Conservation (phyloP, 2,113 vertebrate genomes). For the Pachypanchax playfairii region DNA sequence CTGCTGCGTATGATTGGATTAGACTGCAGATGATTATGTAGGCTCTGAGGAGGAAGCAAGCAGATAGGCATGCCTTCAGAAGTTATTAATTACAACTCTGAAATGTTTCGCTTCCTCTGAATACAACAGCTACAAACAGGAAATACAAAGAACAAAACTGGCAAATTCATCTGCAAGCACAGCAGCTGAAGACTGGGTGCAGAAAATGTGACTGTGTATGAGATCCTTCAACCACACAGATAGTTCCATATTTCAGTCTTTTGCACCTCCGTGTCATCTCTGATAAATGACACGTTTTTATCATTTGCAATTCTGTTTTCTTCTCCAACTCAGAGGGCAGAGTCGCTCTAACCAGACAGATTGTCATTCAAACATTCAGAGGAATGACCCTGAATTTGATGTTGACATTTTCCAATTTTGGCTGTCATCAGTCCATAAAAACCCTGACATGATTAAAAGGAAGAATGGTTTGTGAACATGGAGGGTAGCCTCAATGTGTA, state of each 20-base stretch:
- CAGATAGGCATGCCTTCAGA: constrained; percentile 45
- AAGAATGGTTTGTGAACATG: background rate
- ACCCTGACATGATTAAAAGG: constrained; percentile 8
- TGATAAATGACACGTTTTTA: constrained; percentile 21
- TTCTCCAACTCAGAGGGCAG: background rate
- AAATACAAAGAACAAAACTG: constrained; percentile 1
- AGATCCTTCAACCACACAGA: background rate
- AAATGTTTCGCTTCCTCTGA: constrained; percentile 26
- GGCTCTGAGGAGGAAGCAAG: constrained; percentile 28
- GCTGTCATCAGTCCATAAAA: background rate
- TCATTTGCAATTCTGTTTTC: constrained; percentile 19
- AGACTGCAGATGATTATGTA: constrained; percentile 56
- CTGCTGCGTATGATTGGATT: constrained; percentile 47
- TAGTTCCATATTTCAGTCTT: constrained; percentile 16
- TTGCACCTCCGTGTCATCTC: constrained; percentile 4
- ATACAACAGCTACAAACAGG: constrained; percentile 12
- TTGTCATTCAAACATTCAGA: constrained; percentile 4
- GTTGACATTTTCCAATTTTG: constrained; percentile 14
- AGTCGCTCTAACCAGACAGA: constrained; percentile 11
- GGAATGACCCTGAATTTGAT: background rate
- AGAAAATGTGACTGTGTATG: constrained; percentile 4
- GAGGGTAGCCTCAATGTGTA: constrained; percentile 33
- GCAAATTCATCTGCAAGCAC: constrained; percentile 27
- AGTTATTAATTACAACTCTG: constrained; percentile 58
- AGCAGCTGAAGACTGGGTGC: constrained; percentile 20